These are phyloP conservation scores for Calephelis perditalis DNA, from an alignment of 2,888 invertebrate species.

Conservation along the genomic window DNA sequence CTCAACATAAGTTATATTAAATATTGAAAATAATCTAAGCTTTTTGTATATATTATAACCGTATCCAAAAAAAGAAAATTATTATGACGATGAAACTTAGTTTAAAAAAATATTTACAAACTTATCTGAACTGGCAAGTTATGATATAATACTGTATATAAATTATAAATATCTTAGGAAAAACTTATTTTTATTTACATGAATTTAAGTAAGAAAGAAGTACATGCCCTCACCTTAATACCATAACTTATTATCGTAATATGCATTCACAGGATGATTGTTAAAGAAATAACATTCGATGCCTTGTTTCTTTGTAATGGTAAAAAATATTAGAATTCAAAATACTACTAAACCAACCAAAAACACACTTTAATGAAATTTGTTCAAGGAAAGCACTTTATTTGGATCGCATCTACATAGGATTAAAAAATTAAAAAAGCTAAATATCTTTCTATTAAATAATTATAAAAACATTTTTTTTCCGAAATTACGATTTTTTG, in stretches of 20 bases:
- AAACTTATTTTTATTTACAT: slow-evolving; percentile 33
- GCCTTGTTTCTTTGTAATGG: neutral
- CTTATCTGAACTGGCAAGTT: slow-evolving; percentile 68
- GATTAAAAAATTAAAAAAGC: neutral
- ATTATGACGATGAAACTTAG: slow-evolving; percentile 24
- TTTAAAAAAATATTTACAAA: slow-evolving; percentile 51
- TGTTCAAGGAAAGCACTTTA: neutral
- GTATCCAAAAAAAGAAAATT: slow-evolving; percentile 16
- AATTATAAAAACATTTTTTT: no score
- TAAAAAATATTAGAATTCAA: slow-evolving; percentile 3
- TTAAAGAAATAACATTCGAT: neutral
- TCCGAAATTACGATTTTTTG: no score
- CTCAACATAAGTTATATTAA: slow-evolving; percentile 4
- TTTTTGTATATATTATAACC: slow-evolving; percentile 8
- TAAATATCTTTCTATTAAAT: no score
- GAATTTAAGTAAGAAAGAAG: slow-evolving; percentile 33
- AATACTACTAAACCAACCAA: neutral
- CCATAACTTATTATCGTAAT: slow-evolving; percentile 1
- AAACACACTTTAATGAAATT: neutral
- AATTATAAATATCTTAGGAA: slow-evolving; percentile 46
- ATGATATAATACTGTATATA: slow-evolving; percentile 71
- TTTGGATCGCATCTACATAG: neutral
- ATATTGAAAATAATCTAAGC: slow-evolving; percentile 5
- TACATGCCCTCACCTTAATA: slow-evolving; percentile 14
- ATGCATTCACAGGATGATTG: slow-evolving; percentile 3